A percentile compares a stretch with the other conserved stretches of the same genome.
phyloP scores from a whole-genome alignment of 1,140 invertebrate genomes.

The Procambarus virginalis region DNA sequence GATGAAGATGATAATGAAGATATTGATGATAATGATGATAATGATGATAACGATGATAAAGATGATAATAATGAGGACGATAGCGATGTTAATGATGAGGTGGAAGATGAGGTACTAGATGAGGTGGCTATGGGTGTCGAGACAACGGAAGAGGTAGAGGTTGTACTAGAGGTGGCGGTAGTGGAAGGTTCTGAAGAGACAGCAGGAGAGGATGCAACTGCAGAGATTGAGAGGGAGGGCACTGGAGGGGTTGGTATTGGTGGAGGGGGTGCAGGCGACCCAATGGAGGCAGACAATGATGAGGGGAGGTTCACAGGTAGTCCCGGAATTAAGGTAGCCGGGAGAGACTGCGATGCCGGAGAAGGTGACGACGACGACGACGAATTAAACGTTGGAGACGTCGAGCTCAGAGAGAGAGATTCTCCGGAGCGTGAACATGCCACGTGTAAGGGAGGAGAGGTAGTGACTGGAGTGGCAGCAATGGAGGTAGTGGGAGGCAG shows the following conservation, averaged over 20 bases:
- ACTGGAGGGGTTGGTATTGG: slow-evolving; percentile 50
- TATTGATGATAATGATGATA: background rate
- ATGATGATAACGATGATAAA: background rate
- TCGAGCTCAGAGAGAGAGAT: slow-evolving; percentile 27
- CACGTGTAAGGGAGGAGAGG: slow-evolving; percentile 47
- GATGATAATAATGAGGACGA: background rate
- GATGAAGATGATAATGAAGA: slow-evolving; percentile 7
- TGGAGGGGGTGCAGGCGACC: slow-evolving; percentile 44
- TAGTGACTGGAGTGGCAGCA: slow-evolving; percentile 49
- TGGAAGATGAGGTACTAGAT: slow-evolving; percentile 10
- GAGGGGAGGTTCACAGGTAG: slow-evolving; percentile 31
- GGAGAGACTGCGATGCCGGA: slow-evolving; percentile 49
- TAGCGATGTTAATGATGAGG: background rate
- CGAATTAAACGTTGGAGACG: slow-evolving; percentile 35
- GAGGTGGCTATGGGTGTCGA: slow-evolving; percentile 19
- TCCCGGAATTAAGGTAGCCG: slow-evolving; percentile 34
- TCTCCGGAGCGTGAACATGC: slow-evolving; percentile 23
- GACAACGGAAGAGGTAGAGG: background rate
- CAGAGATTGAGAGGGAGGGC: slow-evolving; percentile 64
- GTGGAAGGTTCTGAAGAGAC: slow-evolving; percentile 30
- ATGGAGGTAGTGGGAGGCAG: slow-evolving; percentile 66
- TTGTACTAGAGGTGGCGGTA: slow-evolving; percentile 31
- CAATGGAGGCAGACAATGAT: slow-evolving; percentile 64
- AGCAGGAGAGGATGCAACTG: slow-evolving; percentile 35
- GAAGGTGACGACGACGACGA: slow-evolving; percentile 43